Conservation (phyloP, 2,797 vertebrate genomes). For the Borostomias antarcticus region DNA sequence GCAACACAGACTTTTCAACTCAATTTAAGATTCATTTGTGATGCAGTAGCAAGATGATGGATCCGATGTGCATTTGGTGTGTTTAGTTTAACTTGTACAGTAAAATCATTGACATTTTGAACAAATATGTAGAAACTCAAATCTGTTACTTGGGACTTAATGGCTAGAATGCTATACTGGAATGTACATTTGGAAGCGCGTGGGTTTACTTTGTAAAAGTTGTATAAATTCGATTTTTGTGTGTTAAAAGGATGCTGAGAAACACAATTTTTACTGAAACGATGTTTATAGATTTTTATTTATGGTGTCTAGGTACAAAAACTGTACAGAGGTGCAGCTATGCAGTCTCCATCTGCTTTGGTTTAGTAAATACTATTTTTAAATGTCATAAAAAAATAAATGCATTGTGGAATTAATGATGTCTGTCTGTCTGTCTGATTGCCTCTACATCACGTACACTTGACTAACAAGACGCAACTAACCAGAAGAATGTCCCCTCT, state of each 20-base stretch:
- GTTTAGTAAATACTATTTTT: constrained; percentile 75
- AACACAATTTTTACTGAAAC: constrained; percentile 65
- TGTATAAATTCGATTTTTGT: constrained; percentile 63
- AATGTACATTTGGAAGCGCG: constrained; percentile 47
- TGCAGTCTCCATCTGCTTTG: constrained; percentile 65
- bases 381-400: constrained; percentile 72
- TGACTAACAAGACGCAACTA: background rate
- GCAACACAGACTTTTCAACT: constrained; percentile 8
- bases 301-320: constrained; percentile 68
- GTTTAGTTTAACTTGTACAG: constrained; percentile 22
- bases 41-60: background rate
- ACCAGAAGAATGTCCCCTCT: too few species aligned
- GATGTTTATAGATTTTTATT: constrained; percentile 77
- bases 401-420: constrained; percentile 52
- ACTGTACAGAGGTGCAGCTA: constrained; percentile 61
- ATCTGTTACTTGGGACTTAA: constrained; percentile 11
- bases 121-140: background rate
- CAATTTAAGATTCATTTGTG: constrained; percentile 8
- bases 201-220: constrained; percentile 60
- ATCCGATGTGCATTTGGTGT: constrained; percentile 6
- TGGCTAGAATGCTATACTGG: constrained; percentile 45
- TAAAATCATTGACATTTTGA: constrained; percentile 12
- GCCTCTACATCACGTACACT: background rate
- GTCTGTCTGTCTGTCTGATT: background rate
- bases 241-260: constrained; percentile 55